Conservation (phyloP, 37 sponge, comb jelly and placozoan genomes). For the Ephydatia muelleri region DNA sequence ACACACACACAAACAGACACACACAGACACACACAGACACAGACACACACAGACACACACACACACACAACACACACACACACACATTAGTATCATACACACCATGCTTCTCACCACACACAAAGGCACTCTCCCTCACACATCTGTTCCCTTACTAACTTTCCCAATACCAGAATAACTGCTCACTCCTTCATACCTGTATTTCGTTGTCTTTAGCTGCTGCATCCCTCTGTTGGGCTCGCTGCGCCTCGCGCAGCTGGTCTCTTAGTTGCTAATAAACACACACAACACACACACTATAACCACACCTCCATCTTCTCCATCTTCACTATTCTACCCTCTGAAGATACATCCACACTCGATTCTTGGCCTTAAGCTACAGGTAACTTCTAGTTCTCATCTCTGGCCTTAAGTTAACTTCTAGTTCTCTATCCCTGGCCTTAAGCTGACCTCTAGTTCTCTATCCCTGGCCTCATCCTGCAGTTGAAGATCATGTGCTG, state of each 20-base stretch:
- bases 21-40: background rate
- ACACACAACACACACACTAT: conserved; percentile 57
- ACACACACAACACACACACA: background rate
- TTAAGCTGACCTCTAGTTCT: conserved; percentile 15
- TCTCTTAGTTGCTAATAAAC: conserved; percentile 68
- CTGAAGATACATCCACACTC: background rate
- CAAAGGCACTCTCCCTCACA: background rate
- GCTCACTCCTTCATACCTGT: background rate
- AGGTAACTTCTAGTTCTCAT: background rate
- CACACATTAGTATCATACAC: background rate
- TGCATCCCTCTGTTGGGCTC: background rate
- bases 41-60: background rate
- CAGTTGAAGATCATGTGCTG: conserved; percentile 18
- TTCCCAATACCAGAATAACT: background rate
- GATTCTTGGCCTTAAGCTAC: background rate
- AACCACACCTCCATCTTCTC: background rate
- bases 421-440: conserved; percentile 43
- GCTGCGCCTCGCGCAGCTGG: background rate
- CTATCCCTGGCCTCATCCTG: conserved; percentile 24
- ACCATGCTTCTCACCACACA: background rate
- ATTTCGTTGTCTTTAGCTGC: conserved; percentile 17
- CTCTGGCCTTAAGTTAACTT: background rate
- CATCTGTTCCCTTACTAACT: too few relatives aligned
- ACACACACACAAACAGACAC: background rate
- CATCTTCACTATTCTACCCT: background rate